Conservation (phyloP, 2,888 invertebrate genomes). For the Acrobasis suavella region DNA sequence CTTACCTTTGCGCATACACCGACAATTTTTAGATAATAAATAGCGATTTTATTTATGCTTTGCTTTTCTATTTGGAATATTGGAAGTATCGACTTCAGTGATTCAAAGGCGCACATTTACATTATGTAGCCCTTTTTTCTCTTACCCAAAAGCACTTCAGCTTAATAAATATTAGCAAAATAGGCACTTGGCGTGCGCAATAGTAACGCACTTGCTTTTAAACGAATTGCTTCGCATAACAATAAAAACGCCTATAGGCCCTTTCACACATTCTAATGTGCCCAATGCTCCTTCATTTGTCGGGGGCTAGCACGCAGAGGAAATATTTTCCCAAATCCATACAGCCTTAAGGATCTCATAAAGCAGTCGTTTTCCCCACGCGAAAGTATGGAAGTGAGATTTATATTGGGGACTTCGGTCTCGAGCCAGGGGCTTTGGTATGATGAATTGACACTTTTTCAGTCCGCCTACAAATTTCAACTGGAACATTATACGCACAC, state of each 20-base stretch:
- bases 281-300: conserved; percentile 80
- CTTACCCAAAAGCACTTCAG: conserved; percentile 52
- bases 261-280: conserved; percentile 81
- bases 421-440: conserved; percentile 78
- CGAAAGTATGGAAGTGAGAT: conserved; percentile 82
- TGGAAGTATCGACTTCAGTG: conserved; percentile 14
- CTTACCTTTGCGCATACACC: conserved; percentile 26
- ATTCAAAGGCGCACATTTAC: conserved; percentile 47
- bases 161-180: conserved; percentile 76
- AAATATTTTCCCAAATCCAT: conserved; percentile 83
- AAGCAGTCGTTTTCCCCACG: conserved; percentile 81
- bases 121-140: conserved; percentile 55
- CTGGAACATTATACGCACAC: conserved; percentile 74
- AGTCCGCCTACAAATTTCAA: conserved; percentile 78
- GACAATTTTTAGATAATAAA: not conserved
- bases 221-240: conserved; percentile 81
- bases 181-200: conserved; percentile 75
- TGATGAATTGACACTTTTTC: conserved; percentile 83
- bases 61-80: not conserved
- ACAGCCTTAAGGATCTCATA: conserved; percentile 83
- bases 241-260: conserved; percentile 78
- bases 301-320: conserved; percentile 78
- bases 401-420: conserved; percentile 78
- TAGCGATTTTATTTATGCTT: not conserved
- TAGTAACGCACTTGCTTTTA: conserved; percentile 78